These are phyloP conservation scores for Aix galericulata DNA, from an alignment of 2,113 vertebrate genomes.

Conservation along the genomic window DNA sequence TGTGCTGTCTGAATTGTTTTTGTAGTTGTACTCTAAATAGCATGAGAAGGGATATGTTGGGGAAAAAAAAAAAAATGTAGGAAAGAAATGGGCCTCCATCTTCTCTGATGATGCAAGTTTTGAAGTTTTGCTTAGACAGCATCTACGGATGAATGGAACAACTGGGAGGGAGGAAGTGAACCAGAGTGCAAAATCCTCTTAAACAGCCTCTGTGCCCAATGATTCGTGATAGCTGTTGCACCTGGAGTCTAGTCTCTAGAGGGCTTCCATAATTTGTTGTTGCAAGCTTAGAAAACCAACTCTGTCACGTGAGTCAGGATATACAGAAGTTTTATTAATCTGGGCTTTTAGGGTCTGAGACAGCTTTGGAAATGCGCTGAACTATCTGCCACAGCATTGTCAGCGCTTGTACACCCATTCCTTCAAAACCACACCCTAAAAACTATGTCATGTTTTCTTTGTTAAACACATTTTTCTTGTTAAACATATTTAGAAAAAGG, in stretches of 20 bases:
- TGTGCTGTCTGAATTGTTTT: background rate
- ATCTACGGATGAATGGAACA: background rate
- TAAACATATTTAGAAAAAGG: too few relatives aligned
- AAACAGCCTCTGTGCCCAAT: background rate
- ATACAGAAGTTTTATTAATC: background rate
- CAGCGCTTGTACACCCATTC: background rate
- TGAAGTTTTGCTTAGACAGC: background rate
- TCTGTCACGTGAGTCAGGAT: background rate
- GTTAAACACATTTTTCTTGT: background rate
- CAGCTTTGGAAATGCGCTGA: background rate
- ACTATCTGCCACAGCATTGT: background rate
- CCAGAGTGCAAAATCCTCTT: background rate
- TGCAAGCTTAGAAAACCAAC: background rate
- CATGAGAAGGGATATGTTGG: background rate
- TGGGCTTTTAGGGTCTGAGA: background rate
- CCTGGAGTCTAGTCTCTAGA: background rate
- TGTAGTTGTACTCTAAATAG: background rate
- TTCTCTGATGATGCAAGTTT: background rate
- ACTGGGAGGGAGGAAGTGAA: background rate
- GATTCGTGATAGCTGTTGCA: background rate
- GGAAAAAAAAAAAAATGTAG: background rate
- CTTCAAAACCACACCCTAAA: background rate
- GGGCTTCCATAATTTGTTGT: rapidly evolving
- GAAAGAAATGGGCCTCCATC: background rate
- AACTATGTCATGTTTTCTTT: background rate